A percentile compares a stretch with the other conserved stretches of the same genome.
phyloP scores from a whole-genome alignment of 2,888 invertebrate species.

The Acronicta alni region DNA sequence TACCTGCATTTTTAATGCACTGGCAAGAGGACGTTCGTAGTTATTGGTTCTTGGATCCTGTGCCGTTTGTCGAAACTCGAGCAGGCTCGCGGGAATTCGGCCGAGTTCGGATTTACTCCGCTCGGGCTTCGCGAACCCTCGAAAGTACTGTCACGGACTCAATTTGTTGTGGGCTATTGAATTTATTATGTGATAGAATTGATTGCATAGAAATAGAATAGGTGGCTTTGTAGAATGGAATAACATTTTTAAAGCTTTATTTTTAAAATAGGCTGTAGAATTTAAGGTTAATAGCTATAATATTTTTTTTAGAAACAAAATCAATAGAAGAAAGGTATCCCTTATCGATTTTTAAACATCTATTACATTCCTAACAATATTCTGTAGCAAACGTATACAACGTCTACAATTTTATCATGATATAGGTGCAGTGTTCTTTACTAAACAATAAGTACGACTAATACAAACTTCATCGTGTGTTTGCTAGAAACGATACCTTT shows the following conservation, averaged over 20 bases:
- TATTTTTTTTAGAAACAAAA: no score
- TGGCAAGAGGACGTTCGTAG: slow-evolving; percentile 47
- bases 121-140: slow-evolving; percentile 60
- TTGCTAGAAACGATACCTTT: not conserved
- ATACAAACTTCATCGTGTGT: not conserved
- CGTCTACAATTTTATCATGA: no score
- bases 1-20: slow-evolving; percentile 53
- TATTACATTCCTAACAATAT: no score
- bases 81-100: slow-evolving; percentile 75
- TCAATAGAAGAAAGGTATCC: no score
- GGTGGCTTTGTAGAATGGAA: not conserved
- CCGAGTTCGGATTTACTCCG: slow-evolving; percentile 71
- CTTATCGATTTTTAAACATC: no score
- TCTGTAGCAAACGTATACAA: no score
- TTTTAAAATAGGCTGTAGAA: no score
- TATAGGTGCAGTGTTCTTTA: no score
- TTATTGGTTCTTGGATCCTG: slow-evolving; percentile 53
- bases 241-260: not conserved
- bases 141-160: slow-evolving; percentile 59
- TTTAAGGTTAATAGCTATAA: no score
- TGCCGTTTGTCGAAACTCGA: slow-evolving; percentile 65
- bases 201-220: no score
- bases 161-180: slow-evolving; percentile 26
- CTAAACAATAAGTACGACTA: not conserved
- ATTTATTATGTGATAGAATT: slow-evolving; percentile 5